Base-by-base conservation (phyloP, 2,797 vertebrate genomes). In the Sciurus vulgaris region DNA sequence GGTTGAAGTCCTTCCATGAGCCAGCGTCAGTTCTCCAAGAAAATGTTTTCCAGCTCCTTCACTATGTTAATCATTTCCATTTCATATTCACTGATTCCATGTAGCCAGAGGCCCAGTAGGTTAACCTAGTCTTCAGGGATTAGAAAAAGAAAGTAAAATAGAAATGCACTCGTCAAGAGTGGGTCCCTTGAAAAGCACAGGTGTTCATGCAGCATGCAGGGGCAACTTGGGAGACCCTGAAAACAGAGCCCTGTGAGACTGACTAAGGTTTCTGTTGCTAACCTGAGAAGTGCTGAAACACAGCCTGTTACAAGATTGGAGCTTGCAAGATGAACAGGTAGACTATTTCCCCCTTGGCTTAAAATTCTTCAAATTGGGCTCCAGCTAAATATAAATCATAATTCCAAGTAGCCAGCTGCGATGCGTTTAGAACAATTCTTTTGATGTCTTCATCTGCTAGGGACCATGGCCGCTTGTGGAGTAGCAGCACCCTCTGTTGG, bases 301-400 rank as follows among this genome's bases (percentile, higher is more conserved):
- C 5, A 49, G 61, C 38, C 47, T 11, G 22, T 30, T 67, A 90
- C 11, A 93, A 70, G 87, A 28, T 51, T 1, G 9, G 13, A 22
- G 30, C 13, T 87, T 76, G 4, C 44, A 76, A 69, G 91, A 74
- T 44, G 35, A 92, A 47, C 11, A 73, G 78, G 28, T 41, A 87
- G 59, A 56, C 44, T 24, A n/a, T 28, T 65, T 28, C 28, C 17
- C 7, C 24, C 7, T 67, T 67, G 41, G 33, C 70, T 88, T 93
- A 78, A 96, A 61, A 54, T 69, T 83, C 69, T 95, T 77, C 70
- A 89, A 67, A 83, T 10, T 95, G 83, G 69, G 44, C 56, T 96
- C 22, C 11, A 89, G 47, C 28, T 84, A 51, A 92, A 96, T 15
- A 86, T 59, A 96, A 97, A 93, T 54, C 51, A 77, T 86, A 83